Conservation (phyloP, 2,113 vertebrate species). For the Rhagologus leucostigma region DNA sequence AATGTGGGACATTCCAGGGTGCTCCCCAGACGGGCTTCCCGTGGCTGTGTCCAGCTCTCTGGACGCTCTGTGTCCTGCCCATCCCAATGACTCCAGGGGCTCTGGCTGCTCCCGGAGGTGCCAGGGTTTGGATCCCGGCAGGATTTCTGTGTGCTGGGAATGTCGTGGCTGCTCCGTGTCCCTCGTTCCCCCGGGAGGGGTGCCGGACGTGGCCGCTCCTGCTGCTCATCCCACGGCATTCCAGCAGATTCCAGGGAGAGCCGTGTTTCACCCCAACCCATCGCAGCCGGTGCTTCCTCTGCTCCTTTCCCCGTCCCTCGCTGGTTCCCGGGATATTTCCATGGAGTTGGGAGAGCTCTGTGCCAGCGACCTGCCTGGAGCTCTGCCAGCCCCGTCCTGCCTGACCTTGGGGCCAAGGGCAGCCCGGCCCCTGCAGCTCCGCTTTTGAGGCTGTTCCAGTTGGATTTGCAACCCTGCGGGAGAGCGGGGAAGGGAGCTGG, state of each 20-base stretch:
- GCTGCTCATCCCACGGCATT: neutral
- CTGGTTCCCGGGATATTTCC: constrained; percentile 30
- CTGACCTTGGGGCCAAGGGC: neutral
- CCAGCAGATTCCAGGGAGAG: constrained; percentile 9
- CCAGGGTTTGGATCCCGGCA: neutral
- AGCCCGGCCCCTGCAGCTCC: neutral
- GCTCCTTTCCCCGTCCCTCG: constrained; percentile 9
- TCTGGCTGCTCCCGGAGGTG: neutral
- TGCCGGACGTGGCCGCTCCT: neutral
- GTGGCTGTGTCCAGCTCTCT: fast-evolving
- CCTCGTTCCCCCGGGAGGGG: neutral
- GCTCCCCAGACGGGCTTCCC: neutral
- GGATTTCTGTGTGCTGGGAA: neutral
- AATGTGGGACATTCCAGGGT: neutral
- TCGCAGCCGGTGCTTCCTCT: neutral
- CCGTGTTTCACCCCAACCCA: neutral
- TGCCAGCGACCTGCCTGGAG: neutral
- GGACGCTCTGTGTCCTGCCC: fast-evolving
- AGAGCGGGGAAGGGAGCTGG: neutral
- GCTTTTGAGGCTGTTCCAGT: neutral
- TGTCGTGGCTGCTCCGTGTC: fast-evolving
- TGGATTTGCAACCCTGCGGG: neutral
- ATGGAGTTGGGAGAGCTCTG: neutral
- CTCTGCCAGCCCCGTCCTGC: neutral
- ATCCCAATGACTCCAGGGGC: neutral